Evolutionary conservation across 2,888 invertebrate species (phyloP).

Genomic region (Napeogenes inachia): DNA sequence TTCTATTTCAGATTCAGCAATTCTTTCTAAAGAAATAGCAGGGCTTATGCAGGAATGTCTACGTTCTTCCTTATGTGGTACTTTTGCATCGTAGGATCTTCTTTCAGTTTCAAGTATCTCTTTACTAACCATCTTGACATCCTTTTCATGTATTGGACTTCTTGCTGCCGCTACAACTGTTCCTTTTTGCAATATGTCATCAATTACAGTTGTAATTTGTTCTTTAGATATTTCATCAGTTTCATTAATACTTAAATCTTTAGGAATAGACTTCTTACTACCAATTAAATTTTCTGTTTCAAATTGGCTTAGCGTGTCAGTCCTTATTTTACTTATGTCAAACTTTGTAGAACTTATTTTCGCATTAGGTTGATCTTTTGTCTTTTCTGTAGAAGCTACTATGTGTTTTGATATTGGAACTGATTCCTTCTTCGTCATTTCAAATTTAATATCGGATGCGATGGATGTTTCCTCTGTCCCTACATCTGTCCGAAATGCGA

Average conservation of each 20-base stretch:
- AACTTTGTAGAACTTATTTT: slow-evolving; percentile 52
- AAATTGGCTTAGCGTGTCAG: slow-evolving; percentile 64
- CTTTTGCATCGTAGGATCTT: slow-evolving; percentile 69
- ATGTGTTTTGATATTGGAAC: slow-evolving; percentile 36
- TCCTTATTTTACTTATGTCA: slow-evolving; percentile 64
- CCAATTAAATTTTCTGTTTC: slow-evolving; percentile 37
- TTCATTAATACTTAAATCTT: slow-evolving; percentile 50
- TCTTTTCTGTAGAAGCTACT: slow-evolving; percentile 32
- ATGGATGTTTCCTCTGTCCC: background rate
- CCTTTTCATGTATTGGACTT: slow-evolving; percentile 63
- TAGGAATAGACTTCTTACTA: slow-evolving; percentile 44
- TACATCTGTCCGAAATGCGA: slow-evolving; percentile 2
- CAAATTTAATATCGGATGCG: background rate
- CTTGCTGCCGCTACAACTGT: slow-evolving; percentile 57
- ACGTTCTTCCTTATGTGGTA: slow-evolving; percentile 66
- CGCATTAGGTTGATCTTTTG: slow-evolving; percentile 20
- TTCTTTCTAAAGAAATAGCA: slow-evolving; percentile 68
- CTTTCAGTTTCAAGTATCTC: slow-evolving; percentile 65
- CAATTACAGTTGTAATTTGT: slow-evolving; percentile 65
- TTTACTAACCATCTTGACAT: slow-evolving; percentile 55
- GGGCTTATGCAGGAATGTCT: slow-evolving; percentile 72
- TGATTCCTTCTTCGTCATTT: slow-evolving; percentile 25
- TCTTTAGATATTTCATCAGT: slow-evolving; percentile 61
- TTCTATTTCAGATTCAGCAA: slow-evolving; percentile 69
- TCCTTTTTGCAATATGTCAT: slow-evolving; percentile 66